A percentile compares a stretch with the other conserved stretches of the same genome.
These are phyloP conservation scores for Bombus vancouverensis DNA, from an alignment of 1,140 invertebrate species.

Conservation along the genomic window DNA sequence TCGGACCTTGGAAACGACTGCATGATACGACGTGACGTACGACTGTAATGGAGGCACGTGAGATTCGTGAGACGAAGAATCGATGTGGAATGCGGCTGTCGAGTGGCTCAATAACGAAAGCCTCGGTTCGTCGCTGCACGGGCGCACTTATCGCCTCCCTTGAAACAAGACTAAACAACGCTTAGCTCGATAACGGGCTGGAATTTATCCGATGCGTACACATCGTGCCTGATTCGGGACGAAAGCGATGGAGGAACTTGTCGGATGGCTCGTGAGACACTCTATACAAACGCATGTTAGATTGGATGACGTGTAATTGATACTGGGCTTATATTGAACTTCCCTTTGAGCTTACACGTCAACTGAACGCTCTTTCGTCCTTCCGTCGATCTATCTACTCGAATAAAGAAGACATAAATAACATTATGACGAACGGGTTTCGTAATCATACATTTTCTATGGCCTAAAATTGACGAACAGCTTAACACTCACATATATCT, in stretches of 20 bases:
- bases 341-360: not conserved
- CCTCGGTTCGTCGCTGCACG: not conserved
- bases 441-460: not conserved
- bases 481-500: too few relatives aligned
- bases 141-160: constrained; percentile 13
- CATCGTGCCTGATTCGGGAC: not conserved
- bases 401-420: not conserved
- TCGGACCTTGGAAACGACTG: not conserved
- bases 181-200: constrained; percentile 12
- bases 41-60: not conserved
- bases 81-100: not conserved
- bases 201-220: constrained; percentile 11
- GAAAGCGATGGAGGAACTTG: not conserved
- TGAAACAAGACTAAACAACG: constrained; percentile 35
- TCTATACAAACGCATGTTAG: not conserved
- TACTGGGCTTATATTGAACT: not conserved
- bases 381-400: not conserved
- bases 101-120: constrained; percentile 9
- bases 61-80: not conserved
- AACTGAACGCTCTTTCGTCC: not conserved
- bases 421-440: not conserved
- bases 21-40: not conserved
- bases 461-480: not conserved
- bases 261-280: not conserved
- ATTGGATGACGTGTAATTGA: not conserved